A percentile compares a stretch with the other conserved stretches of the same genome.
phyloP scores from a whole-genome alignment of 2,888 invertebrate species.

The Abscondita cerata region DNA sequence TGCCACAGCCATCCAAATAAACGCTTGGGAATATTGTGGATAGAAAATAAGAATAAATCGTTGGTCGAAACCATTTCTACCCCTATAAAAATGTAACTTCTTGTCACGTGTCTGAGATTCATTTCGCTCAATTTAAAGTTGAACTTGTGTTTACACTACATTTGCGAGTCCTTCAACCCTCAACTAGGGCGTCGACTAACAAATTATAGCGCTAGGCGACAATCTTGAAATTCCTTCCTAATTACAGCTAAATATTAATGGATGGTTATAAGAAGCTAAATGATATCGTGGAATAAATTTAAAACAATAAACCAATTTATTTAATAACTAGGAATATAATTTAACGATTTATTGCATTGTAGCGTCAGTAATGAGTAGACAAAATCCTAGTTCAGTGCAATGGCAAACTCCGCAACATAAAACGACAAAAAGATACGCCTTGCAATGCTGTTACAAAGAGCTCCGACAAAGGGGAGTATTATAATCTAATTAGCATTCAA shows the following conservation, averaged over 20 bases:
- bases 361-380: slow-evolving; percentile 10
- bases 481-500: slow-evolving; percentile 38
- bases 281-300: slow-evolving; percentile 45
- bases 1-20: slow-evolving; percentile 46
- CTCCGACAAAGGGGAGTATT: slow-evolving; percentile 38
- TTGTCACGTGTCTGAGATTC: slow-evolving; percentile 56
- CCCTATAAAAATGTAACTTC: slow-evolving; percentile 57
- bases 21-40: slow-evolving; percentile 33
- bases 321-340: not conserved
- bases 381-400: slow-evolving; percentile 29
- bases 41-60: slow-evolving; percentile 31
- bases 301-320: slow-evolving; percentile 28
- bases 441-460: slow-evolving; percentile 55
- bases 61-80: slow-evolving; percentile 43
- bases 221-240: slow-evolving; percentile 46
- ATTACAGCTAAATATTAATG: slow-evolving; percentile 51
- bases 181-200: slow-evolving; percentile 43
- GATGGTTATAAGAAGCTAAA: slow-evolving; percentile 36
- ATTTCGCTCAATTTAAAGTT: slow-evolving; percentile 58
- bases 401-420: slow-evolving; percentile 44
- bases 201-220: slow-evolving; percentile 48
- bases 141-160: slow-evolving; percentile 57
- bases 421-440: slow-evolving; percentile 49
- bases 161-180: slow-evolving; percentile 47
- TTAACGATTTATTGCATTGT: slow-evolving; percentile 2